Conservation (phyloP, 2,113 vertebrate genomes). For the Pangasianodon hypophthalmus region DNA sequence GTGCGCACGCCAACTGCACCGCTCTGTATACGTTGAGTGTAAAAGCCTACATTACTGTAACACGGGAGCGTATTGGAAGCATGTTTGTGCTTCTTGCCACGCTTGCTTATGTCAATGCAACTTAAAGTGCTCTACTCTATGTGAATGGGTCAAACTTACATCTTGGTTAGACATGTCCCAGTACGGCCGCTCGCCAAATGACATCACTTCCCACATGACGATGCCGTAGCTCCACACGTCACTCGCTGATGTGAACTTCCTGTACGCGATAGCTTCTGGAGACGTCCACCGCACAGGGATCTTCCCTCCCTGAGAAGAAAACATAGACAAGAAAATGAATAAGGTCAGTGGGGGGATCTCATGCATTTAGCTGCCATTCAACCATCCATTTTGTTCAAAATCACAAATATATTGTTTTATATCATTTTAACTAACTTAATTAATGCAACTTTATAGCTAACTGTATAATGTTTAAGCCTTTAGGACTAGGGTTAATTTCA, state of each 20-base stretch:
- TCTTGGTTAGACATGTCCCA: constrained; percentile 84
- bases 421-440: background rate
- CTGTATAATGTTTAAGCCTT: background rate
- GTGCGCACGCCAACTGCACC: background rate
- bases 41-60: background rate
- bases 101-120: background rate
- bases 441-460: no score
- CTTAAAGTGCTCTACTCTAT: background rate
- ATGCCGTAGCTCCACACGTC: constrained; percentile 83
- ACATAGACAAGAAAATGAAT: background rate
- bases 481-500: background rate
- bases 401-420: background rate
- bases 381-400: background rate
- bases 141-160: constrained; percentile 62
- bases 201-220: constrained; percentile 84
- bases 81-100: background rate
- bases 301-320: constrained; percentile 72
- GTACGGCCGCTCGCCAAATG: constrained; percentile 79
- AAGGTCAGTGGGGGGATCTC: background rate
- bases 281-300: constrained; percentile 81
- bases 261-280: constrained; percentile 78
- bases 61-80: background rate
- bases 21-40: background rate
- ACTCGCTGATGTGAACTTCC: constrained; percentile 80
- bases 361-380: background rate